These are phyloP conservation scores for Drosophila anomalata DNA, from an alignment of 2,888 invertebrate species.

Conservation along the genomic window DNA sequence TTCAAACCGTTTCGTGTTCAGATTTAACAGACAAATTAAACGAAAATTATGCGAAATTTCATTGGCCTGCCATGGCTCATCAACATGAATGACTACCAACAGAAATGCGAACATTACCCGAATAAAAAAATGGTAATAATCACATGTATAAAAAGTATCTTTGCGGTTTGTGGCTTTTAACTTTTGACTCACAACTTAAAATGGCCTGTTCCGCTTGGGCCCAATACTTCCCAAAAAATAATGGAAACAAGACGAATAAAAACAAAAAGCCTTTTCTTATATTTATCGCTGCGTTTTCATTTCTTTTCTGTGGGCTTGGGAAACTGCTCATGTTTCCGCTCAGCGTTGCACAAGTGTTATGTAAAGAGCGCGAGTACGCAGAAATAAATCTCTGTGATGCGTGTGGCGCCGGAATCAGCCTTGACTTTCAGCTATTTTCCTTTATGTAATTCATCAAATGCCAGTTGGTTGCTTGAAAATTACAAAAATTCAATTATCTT, in stretches of 20 bases:
- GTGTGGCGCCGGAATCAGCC: conserved; percentile 44
- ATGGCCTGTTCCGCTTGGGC: conserved; percentile 45
- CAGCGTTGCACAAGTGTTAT: conserved; percentile 48
- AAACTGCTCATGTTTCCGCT: conserved; percentile 63
- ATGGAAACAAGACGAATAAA: background rate
- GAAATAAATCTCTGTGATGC: conserved; percentile 37
- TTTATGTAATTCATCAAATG: conserved; percentile 57
- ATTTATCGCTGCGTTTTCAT: background rate
- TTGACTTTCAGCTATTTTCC: conserved; percentile 46
- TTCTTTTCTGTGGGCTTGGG: conserved; percentile 21
- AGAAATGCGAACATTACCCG: conserved; percentile 26
- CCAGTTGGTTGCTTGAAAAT: conserved; percentile 14
- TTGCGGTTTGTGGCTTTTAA: conserved; percentile 17
- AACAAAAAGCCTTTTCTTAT: conserved; percentile 11
- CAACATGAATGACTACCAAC: conserved; percentile 37
- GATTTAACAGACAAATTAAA: conserved; percentile 34
- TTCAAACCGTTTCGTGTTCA: conserved; percentile 20
- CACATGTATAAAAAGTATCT: conserved; percentile 17
- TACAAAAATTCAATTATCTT: conserved; percentile 51
- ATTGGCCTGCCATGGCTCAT: conserved; percentile 31
- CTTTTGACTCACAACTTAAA: conserved; percentile 41
- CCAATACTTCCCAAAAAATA: conserved; percentile 18
- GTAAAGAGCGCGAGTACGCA: conserved; percentile 25
- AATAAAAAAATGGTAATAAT: conserved; percentile 23
- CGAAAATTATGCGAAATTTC: conserved; percentile 40